Evolutionary conservation across 2,113 vertebrate species (phyloP).

Genomic region (Stigmatopora argus): DNA sequence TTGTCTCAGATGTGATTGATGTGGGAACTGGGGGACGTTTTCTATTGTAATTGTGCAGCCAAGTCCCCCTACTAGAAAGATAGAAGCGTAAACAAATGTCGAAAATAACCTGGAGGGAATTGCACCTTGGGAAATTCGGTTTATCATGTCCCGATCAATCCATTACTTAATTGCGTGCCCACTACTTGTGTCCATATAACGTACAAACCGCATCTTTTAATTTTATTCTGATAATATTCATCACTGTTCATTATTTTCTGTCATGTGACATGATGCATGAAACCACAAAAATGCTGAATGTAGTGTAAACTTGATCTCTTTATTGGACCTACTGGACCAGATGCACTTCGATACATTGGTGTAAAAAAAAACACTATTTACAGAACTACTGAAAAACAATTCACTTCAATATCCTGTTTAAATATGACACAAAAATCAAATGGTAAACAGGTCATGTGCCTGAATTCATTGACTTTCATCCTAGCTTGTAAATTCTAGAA

Average conservation of each 20-base stretch:
- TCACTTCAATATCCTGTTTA: too few species aligned
- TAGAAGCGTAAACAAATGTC: not conserved
- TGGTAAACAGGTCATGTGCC: too few species aligned
- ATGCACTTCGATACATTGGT: not conserved
- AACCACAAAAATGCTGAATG: not conserved
- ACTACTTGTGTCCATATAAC: not conserved
- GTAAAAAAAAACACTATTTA: not conserved
- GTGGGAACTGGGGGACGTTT: not conserved
- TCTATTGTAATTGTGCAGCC: not conserved
- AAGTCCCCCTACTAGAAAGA: not conserved
- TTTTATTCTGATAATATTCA: not conserved
- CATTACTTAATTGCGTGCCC: not conserved
- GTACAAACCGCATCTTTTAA: not conserved
- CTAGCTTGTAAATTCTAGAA: too few species aligned
- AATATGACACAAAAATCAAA: too few species aligned
- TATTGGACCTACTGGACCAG: constrained; percentile 1
- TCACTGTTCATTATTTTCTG: not conserved
- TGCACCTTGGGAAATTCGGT: too few species aligned
- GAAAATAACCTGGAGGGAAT: not conserved
- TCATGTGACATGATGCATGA: not conserved
- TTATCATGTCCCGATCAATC: not conserved
- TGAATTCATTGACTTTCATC: too few species aligned
- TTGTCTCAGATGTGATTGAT: not conserved
- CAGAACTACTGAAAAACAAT: too few species aligned
- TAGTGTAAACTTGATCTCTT: not conserved